A percentile compares a stretch with the other conserved stretches of the same genome.
Evolutionary conservation across 2,797 vertebrate genomes (phyloP).

Genomic region (Tenualosa ilisha): DNA sequence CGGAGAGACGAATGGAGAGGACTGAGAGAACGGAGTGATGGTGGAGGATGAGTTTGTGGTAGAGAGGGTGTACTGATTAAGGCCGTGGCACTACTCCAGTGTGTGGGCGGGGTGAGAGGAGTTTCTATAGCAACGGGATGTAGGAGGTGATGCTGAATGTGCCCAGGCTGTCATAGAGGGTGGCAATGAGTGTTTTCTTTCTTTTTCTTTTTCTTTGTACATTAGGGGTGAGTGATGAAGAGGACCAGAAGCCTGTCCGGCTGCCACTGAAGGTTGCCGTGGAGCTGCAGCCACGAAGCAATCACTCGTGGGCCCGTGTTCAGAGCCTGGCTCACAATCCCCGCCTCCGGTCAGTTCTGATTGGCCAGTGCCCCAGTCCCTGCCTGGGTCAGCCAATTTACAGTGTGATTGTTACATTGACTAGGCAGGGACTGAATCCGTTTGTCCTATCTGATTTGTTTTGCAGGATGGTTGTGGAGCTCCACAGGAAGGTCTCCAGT

Average conservation of each 20-base stretch:
- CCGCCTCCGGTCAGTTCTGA: slow-evolving; percentile 84
- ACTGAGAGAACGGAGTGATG: slow-evolving; percentile 25
- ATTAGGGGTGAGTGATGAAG: slow-evolving; percentile 93
- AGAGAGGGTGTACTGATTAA: slow-evolving; percentile 53
- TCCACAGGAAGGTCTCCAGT: slow-evolving; percentile 96
- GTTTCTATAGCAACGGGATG: slow-evolving; percentile 68
- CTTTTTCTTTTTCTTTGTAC: background rate
- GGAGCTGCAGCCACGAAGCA: slow-evolving; percentile 93
- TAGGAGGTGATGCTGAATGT: slow-evolving; percentile 49
- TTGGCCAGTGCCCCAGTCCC: background rate
- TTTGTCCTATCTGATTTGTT: slow-evolving; percentile 12
- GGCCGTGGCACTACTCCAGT: slow-evolving; percentile 36
- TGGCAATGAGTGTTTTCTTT: background rate
- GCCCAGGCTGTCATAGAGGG: slow-evolving; percentile 35
- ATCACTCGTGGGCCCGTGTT: slow-evolving; percentile 93
- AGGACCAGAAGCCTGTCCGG: slow-evolving; percentile 97
- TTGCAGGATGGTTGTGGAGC: slow-evolving; percentile 94
- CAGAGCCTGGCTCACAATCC: slow-evolving; percentile 98
- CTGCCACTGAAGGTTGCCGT: slow-evolving; percentile 93
- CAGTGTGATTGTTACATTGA: background rate
- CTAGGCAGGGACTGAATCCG: background rate
- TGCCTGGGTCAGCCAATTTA: background rate
- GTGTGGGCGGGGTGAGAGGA: slow-evolving; percentile 57
- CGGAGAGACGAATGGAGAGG: background rate
- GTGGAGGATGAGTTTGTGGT: slow-evolving; percentile 44